These are phyloP conservation scores for Dryomyza anilis DNA, from an alignment of 2,888 invertebrate species.

Conservation along the genomic window DNA sequence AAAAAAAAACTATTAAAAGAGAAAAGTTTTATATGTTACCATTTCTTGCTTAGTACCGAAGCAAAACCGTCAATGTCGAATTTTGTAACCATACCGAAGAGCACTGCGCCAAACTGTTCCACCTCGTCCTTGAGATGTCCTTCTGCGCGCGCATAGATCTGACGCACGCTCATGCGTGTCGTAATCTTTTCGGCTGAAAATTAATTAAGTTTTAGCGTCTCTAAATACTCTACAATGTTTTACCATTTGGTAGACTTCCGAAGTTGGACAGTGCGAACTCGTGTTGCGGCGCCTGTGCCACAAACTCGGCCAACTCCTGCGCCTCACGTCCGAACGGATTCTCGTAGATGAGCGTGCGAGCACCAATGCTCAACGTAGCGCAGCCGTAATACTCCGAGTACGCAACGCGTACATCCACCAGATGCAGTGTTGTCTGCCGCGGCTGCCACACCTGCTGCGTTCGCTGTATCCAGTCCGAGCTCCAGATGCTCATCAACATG, in stretches of 20 bases:
- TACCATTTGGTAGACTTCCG: slow-evolving; percentile 59
- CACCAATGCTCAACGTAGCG: slow-evolving; percentile 63
- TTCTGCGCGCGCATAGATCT: slow-evolving; percentile 63
- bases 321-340: slow-evolving; percentile 73
- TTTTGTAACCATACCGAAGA: slow-evolving; percentile 71
- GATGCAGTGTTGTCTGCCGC: slow-evolving; percentile 71
- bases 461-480: slow-evolving; percentile 72
- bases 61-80: slow-evolving; percentile 72
- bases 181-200: slow-evolving; percentile 42
- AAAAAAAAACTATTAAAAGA: neutral
- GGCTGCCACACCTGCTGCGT: slow-evolving; percentile 68
- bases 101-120: slow-evolving; percentile 71
- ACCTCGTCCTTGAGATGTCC: slow-evolving; percentile 57
- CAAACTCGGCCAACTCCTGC: slow-evolving; percentile 58
- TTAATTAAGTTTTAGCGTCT: too few relatives aligned
- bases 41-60: slow-evolving; percentile 58
- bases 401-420: slow-evolving; percentile 71
- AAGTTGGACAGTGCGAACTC: slow-evolving; percentile 38
- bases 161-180: slow-evolving; percentile 67
- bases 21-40: slow-evolving; percentile 50
- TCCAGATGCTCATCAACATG: slow-evolving; percentile 70
- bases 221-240: slow-evolving; percentile 36
- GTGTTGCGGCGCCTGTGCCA: slow-evolving; percentile 31
- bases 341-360: slow-evolving; percentile 72
- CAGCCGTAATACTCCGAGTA: slow-evolving; percentile 65